Conservation (phyloP, 2,797 vertebrate genomes). For the Natrix natrix region DNA sequence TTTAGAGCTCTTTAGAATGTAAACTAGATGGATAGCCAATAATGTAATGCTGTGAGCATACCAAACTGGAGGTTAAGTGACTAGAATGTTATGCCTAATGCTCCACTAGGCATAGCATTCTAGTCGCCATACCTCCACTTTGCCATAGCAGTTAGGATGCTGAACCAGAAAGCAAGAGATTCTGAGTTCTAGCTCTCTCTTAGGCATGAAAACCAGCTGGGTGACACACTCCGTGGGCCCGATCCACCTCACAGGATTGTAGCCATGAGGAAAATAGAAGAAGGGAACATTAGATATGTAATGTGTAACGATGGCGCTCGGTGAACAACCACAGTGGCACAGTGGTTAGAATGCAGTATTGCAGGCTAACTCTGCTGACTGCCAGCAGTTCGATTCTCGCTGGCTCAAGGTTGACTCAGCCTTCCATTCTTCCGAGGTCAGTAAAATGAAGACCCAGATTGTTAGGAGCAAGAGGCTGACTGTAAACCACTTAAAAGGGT, state of each 20-base stretch:
- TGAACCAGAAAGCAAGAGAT: neutral
- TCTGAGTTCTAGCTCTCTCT: neutral
- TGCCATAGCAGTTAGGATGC: neutral
- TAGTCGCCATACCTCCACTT: neutral
- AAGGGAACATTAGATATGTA: neutral
- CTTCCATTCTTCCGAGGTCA: no score
- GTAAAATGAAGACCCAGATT: no score
- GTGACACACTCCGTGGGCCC: neutral
- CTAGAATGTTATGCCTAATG: no score
- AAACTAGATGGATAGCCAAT: neutral
- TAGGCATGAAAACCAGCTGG: neutral
- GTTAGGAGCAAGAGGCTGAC: no score
- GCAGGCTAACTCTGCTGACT: no score
- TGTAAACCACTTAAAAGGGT: no score
- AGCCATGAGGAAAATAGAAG: neutral
- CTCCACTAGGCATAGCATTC: neutral
- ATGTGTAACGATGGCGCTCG: neutral
- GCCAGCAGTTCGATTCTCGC: no score
- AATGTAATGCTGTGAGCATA: neutral
- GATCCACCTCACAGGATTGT: neutral
- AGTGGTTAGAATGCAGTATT: no score
- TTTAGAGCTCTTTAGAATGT: neutral
- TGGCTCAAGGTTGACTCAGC: no score
- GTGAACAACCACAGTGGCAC: neutral
- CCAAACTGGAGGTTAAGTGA: no score